Conservation (phyloP, 2,888 invertebrate genomes). For the Aethes cnicana region DNA sequence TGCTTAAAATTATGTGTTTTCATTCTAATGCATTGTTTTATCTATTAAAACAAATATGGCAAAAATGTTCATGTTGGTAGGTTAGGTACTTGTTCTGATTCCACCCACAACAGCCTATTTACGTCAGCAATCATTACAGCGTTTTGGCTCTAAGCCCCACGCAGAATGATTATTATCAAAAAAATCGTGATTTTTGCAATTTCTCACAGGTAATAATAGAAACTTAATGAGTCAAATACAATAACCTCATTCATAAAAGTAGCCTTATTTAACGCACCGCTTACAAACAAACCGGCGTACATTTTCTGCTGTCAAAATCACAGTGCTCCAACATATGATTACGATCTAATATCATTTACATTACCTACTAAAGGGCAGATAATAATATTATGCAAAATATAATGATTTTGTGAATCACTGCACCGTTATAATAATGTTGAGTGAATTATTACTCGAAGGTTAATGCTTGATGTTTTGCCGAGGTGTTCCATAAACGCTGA, state of each 20-base stretch:
- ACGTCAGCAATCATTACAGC: too few relatives aligned
- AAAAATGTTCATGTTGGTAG: too few relatives aligned
- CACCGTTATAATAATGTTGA: conserved; percentile 30
- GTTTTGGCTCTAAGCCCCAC: too few relatives aligned
- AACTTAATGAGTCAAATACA: too few relatives aligned
- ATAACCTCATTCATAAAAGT: neutral
- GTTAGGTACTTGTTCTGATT: too few relatives aligned
- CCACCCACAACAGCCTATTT: too few relatives aligned
- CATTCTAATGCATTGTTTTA: conserved; percentile 19
- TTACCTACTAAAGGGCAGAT: conserved; percentile 26
- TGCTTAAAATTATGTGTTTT: conserved; percentile 18
- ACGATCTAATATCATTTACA: conserved; percentile 19
- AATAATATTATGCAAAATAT: conserved; percentile 29
- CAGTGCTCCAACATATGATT: conserved; percentile 17
- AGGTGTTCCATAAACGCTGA: conserved; percentile 25
- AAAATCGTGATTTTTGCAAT: too few relatives aligned
- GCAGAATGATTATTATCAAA: too few relatives aligned
- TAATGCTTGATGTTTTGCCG: conserved; percentile 25
- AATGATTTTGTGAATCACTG: conserved; percentile 32
- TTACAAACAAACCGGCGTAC: conserved; percentile 5
- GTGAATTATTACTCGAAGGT: conserved; percentile 15
- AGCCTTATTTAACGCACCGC: conserved; percentile 6
- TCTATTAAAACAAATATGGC: too few relatives aligned
- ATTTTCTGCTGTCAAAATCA: conserved; percentile 19
- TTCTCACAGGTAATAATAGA: too few relatives aligned